Evolutionary conservation across 2,888 invertebrate species (phyloP).

Genomic region (Macaria notata): DNA sequence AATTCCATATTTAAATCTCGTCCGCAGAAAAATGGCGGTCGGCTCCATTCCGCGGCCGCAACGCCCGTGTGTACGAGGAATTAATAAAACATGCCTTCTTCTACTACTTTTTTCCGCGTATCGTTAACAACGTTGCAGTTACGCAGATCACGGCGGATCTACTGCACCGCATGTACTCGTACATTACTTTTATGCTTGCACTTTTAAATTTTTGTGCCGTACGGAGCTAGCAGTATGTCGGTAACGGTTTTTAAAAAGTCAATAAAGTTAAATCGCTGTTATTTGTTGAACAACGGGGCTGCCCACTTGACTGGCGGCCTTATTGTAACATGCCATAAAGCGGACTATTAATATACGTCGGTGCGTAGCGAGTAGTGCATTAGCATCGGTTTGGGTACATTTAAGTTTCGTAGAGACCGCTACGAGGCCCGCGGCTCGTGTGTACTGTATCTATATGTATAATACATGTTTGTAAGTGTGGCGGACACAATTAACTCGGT

Average conservation of each 20-base stretch:
- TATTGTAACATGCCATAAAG: constrained; percentile 37
- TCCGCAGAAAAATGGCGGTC: constrained; percentile 82
- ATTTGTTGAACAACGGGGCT: constrained; percentile 35
- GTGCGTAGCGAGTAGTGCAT: constrained; percentile 45
- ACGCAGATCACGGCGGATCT: constrained; percentile 41
- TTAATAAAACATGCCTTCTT: constrained; percentile 80
- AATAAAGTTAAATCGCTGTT: constrained; percentile 45
- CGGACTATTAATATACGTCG: constrained; percentile 40
- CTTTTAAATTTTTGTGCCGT: constrained; percentile 40
- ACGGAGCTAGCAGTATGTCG: constrained; percentile 27
- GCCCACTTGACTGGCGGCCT: constrained; percentile 31
- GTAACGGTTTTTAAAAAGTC: constrained; percentile 53
- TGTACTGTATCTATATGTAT: constrained; percentile 1
- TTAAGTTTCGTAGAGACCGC: constrained; percentile 52
- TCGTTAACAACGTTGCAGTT: constrained; percentile 64
- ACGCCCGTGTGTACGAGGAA: constrained; percentile 73
- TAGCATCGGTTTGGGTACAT: constrained; percentile 46
- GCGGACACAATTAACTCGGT: constrained; percentile 68
- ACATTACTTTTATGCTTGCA: constrained; percentile 54
- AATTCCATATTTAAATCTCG: constrained; percentile 83
- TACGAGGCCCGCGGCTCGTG: constrained; percentile 36
- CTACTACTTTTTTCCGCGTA: constrained; percentile 69
- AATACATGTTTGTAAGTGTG: constrained; percentile 4
- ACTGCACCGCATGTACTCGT: constrained; percentile 41
- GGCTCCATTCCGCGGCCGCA: constrained; percentile 70